Evolutionary conservation across 2,113 vertebrate genomes (phyloP).

Genomic region (Tragelaphus buxtoni): DNA sequence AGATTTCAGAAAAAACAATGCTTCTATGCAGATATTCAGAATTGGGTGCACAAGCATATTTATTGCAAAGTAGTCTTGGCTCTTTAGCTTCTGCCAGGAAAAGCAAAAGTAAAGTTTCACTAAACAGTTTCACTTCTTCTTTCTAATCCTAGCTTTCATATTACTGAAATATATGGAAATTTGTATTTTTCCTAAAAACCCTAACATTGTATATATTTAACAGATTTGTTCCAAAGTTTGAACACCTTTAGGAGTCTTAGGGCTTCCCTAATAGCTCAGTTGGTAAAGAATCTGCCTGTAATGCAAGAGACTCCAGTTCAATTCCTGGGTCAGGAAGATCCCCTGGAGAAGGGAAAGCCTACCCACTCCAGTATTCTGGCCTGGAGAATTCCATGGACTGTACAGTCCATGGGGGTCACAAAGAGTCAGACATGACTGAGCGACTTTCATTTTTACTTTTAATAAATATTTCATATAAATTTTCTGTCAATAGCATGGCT

Average conservation of each 20-base stretch:
- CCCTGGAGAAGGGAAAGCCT: neutral
- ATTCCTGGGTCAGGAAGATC: neutral
- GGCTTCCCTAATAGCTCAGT: neutral
- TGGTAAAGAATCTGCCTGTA: neutral
- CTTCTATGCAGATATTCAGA: neutral
- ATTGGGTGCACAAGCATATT: neutral
- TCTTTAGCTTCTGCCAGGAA: neutral
- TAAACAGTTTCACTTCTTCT: neutral
- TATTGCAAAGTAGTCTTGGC: neutral
- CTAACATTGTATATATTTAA: neutral
- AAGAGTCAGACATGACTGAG: neutral
- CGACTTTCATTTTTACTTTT: neutral
- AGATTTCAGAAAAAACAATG: neutral
- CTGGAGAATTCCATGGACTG: neutral
- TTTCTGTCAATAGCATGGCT: neutral
- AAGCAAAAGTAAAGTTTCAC: neutral
- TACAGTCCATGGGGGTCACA: neutral
- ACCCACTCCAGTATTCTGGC: neutral
- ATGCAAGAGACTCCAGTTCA: neutral
- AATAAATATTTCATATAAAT: neutral
- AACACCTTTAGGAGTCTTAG: neutral
- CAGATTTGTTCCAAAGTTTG: neutral
- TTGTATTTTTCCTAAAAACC: neutral
- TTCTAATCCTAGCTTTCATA: neutral
- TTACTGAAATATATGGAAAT: neutral